These are phyloP conservation scores for Listronotus bonariensis DNA, from an alignment of 1,140 invertebrate genomes.

Conservation along the genomic window DNA sequence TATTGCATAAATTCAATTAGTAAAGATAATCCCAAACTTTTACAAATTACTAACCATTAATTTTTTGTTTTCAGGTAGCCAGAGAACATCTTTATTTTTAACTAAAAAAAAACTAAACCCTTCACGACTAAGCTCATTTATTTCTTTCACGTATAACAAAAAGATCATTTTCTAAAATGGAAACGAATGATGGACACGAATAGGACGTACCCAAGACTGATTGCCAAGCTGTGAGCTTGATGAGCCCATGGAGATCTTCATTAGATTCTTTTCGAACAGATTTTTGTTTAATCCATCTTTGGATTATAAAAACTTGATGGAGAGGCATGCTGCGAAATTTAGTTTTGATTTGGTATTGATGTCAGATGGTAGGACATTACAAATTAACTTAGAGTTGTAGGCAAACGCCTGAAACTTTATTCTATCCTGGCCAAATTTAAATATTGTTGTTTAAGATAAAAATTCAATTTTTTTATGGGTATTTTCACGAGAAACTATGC, in stretches of 20 bases:
- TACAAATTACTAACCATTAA: slow-evolving; percentile 29
- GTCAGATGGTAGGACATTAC: background rate
- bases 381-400: background rate
- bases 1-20: slow-evolving; percentile 1
- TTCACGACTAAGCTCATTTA: slow-evolving; percentile 30
- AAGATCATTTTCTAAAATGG: slow-evolving; percentile 39
- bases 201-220: slow-evolving; percentile 45
- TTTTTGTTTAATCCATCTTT: slow-evolving; percentile 25
- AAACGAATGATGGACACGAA: slow-evolving; percentile 41
- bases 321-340: background rate
- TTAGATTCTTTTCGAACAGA: slow-evolving; percentile 41
- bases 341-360: background rate
- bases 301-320: background rate
- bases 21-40: slow-evolving; percentile 23
- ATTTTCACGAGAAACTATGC: too few relatives aligned
- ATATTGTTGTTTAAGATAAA: too few relatives aligned
- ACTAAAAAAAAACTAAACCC: slow-evolving; percentile 24
- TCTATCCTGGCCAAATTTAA: background rate
- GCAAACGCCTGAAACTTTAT: background rate
- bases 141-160: slow-evolving; percentile 32
- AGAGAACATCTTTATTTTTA: slow-evolving; percentile 32
- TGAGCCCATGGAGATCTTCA: slow-evolving; percentile 51
- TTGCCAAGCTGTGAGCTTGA: slow-evolving; percentile 52
- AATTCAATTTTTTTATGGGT: too few relatives aligned
- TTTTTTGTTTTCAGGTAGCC: slow-evolving; percentile 32